Conservation (phyloP, 1,140 invertebrate genomes). For the Gerris buenoi region DNA sequence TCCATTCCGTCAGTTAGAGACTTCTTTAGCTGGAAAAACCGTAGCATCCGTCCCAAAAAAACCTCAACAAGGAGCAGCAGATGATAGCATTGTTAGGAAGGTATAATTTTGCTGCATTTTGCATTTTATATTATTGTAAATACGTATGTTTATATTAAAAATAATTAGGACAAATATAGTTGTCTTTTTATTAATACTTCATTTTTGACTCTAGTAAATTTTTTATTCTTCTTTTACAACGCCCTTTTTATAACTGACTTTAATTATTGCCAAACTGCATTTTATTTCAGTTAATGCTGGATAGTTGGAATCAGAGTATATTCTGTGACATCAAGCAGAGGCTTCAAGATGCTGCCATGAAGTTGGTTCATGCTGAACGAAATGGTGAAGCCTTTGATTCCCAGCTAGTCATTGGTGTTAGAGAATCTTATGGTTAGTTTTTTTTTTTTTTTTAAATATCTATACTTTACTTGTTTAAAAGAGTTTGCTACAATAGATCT, state of each 20-base stretch:
- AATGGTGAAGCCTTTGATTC: constrained; percentile 96
- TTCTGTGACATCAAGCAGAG: constrained; percentile 89
- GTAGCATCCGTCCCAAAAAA: constrained; percentile 48
- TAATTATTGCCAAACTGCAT: no score
- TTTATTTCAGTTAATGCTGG: constrained; percentile 74
- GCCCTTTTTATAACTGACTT: no score
- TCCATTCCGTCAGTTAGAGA: constrained; percentile 85
- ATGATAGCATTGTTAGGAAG: constrained; percentile 79
- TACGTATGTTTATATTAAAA: no score
- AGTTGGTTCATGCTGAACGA: constrained; percentile 85
- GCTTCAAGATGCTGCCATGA: constrained; percentile 92
- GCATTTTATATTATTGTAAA: no score
- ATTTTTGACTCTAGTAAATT: no score
- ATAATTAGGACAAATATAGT: no score
- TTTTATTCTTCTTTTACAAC: no score
- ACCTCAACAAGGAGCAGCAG: constrained; percentile 38
- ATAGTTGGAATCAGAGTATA: constrained; percentile 95
- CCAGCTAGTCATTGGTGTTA: constrained; percentile 87
- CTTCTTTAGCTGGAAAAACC: constrained; percentile 49
- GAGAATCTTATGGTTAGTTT: constrained; percentile 75
- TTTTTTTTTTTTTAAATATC: no score
- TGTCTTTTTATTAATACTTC: no score
- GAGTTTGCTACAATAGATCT: no score
- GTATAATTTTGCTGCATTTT: no score
- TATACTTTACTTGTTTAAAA: no score